phyloP scores from a whole-genome alignment of 2,113 vertebrate genomes.

The Podiceps cristatus region DNA sequence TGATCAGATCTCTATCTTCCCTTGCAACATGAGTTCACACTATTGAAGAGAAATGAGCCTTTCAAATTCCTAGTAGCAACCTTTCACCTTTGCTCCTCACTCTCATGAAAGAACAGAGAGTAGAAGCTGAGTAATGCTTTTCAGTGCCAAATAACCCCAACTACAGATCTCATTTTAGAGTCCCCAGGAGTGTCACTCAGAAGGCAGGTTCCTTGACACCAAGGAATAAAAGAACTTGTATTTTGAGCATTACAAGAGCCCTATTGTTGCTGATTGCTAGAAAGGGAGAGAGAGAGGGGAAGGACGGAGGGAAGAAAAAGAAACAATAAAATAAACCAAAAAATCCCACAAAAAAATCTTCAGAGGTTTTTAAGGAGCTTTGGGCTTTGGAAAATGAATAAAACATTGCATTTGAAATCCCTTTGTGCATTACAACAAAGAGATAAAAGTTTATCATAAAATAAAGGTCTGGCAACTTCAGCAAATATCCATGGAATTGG shows the following conservation, averaged over 20 bases:
- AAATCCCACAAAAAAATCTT: neutral
- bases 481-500: constrained; percentile 52
- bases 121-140: constrained; percentile 30
- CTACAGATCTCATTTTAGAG: constrained; percentile 1
- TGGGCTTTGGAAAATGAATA: constrained; percentile 74
- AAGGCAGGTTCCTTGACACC: constrained; percentile 34
- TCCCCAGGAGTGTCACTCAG: neutral
- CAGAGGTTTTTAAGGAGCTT: constrained; percentile 44
- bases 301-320: neutral
- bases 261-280: constrained; percentile 5
- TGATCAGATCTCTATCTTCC: neutral
- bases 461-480: constrained; percentile 71
- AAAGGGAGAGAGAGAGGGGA: neutral
- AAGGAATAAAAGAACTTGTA: neutral
- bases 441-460: constrained; percentile 65
- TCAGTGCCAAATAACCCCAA: constrained; percentile 39
- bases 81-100: constrained; percentile 54
- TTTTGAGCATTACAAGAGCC: constrained; percentile 39
- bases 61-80: constrained; percentile 29
- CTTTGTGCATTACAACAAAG: constrained; percentile 70
- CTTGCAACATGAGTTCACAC: neutral
- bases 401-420: constrained; percentile 69
- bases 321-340: neutral
- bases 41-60: neutral
- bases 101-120: neutral